These are phyloP conservation scores for Ditula angustiorana DNA, from an alignment of 2,888 invertebrate genomes.

Conservation along the genomic window DNA sequence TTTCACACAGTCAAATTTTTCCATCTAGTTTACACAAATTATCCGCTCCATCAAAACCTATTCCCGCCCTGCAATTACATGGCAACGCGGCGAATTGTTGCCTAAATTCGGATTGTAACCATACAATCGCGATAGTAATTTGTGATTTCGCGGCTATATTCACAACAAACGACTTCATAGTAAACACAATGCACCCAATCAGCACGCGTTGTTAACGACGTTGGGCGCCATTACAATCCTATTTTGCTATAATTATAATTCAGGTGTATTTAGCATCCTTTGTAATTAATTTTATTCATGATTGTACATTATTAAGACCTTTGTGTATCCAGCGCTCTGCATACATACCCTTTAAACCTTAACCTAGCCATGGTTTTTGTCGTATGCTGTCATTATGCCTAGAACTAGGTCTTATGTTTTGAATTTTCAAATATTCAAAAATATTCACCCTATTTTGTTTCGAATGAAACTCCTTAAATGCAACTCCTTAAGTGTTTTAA, in stretches of 20 bases:
- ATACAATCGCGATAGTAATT: conserved; percentile 31
- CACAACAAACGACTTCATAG: conserved; percentile 18
- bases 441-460: too few species aligned
- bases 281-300: background rate
- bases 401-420: too few species aligned
- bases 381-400: too few species aligned
- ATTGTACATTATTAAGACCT: too few species aligned
- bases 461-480: too few species aligned
- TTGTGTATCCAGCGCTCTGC: too few species aligned
- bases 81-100: conserved; percentile 18
- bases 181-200: conserved; percentile 34
- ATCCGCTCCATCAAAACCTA: background rate
- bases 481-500: too few species aligned
- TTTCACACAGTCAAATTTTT: background rate
- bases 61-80: conserved; percentile 18
- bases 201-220: conserved; percentile 8
- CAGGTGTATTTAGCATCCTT: background rate
- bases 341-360: too few species aligned
- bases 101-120: conserved; percentile 33
- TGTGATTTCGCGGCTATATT: conserved; percentile 33
- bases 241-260: background rate
- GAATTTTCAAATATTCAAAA: too few species aligned
- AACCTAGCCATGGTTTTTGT: too few species aligned
- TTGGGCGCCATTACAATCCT: background rate
- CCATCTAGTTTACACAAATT: conserved; percentile 2